Base-by-base conservation (phyloP, 2,797 vertebrate genomes). In the Sarcoramphus papa region DNA sequence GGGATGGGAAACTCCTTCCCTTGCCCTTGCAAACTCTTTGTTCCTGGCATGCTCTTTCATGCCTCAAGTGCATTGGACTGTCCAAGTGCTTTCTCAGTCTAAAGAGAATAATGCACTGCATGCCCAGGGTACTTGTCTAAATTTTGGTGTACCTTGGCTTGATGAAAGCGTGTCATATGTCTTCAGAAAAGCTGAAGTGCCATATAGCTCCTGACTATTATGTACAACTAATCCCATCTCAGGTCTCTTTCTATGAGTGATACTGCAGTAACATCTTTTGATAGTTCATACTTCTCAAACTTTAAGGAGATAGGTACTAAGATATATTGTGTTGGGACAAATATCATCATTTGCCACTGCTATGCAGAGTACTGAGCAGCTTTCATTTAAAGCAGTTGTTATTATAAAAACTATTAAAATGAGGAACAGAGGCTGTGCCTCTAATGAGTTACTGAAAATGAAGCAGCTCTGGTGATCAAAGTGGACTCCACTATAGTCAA, bases 11-110 rank as follows among this genome's bases (percentile, higher is more conserved):
- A 53, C 25, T 72, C 21, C 15, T 77, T 75, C 25, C 14, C 19
- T 70, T 6, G 1, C 14, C 7, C 20, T 80, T 76, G 45, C 51
- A 73, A 57, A 37, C 12, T 35, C 25, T 75, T 70, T 75, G 22
- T 57, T 83, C 23, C 35, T 53, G 51, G 21, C 14, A 27, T 54
- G 30, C 5, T 77, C 13, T 86, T 90, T 77, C 7, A 27, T 69
- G 30, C 13, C 16, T 54, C 0, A 1, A 7, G 10, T 22, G 25
- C 1, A 1, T 13, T 79, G 35, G 5, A 56, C 17, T 77, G 31
- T 41, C 31, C 2, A 4, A 31, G 5, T 72, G 22, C 20, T 8
- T 70, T 85, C 62, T 51, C 17, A 68, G 8, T 43, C 25, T 72
- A 28, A 59, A 23, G 68, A 37, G 14, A 84, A n/a, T 11, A 78